A percentile compares a stretch with the other conserved stretches of the same genome.
phyloP scores from a whole-genome alignment of 2,113 vertebrate genomes.

The Narcine bancroftii region DNA sequence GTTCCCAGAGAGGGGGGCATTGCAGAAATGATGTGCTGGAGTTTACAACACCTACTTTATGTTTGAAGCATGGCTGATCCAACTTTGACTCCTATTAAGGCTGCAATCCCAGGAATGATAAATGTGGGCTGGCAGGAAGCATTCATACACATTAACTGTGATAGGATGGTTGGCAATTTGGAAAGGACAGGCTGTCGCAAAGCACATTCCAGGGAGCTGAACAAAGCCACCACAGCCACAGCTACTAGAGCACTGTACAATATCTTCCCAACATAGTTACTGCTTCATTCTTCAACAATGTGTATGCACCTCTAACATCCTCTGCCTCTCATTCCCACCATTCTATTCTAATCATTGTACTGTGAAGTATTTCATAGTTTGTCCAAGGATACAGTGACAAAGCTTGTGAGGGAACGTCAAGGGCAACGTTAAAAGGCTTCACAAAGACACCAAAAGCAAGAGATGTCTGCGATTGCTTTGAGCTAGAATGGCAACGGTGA shows the following conservation, averaged over 20 bases:
- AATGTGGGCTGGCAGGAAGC: neutral
- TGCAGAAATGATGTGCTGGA: neutral
- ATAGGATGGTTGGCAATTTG: neutral
- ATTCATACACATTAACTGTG: neutral
- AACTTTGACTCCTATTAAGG: neutral
- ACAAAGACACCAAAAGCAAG: neutral
- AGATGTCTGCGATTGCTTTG: neutral
- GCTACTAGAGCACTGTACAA: neutral
- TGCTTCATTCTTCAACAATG: constrained; percentile 8
- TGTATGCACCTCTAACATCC: neutral
- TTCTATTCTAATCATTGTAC: neutral
- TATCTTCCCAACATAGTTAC: neutral
- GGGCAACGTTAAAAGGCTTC: neutral
- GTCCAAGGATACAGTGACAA: neutral
- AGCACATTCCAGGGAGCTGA: neutral
- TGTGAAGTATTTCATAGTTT: neutral
- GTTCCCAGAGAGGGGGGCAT: neutral
- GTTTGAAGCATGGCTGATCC: neutral
- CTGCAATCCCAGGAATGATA: neutral
- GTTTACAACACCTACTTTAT: neutral
- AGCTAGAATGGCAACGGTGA: too few relatives aligned
- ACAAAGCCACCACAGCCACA: neutral
- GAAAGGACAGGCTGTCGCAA: neutral
- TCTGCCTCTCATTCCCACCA: neutral
- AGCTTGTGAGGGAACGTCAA: neutral